Evolutionary conservation across 2,797 vertebrate genomes (phyloP), one percentile per base, ranked within the genome.

Genomic region (Lemur catta): DNA sequence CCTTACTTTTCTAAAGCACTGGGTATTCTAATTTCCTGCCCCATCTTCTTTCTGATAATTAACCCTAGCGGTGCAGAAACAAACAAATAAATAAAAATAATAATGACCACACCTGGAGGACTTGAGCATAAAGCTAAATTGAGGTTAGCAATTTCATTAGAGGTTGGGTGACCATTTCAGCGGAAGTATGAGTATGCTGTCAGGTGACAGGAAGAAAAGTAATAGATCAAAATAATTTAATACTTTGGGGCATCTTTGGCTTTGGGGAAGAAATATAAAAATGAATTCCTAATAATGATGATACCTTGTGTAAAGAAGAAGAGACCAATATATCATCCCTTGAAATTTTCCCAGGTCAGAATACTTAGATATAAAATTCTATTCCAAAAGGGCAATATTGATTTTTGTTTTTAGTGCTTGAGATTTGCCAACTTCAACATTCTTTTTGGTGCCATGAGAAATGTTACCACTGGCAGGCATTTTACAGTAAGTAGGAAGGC

Each of bases 351-450:
- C 72, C 91, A 95, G 69, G 46, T 97, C 46, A 79, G 20, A 96
- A 85, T 85, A 84, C 59, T 89, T 95, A 94, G 55, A 75, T 65
- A 38, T 82, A 92, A 96, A 93, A 88, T 85, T 90, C 35, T 79
- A 79, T 74, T 97, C 43, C 90, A 87, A 94, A 87, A 59, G 48
- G 59, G 55, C 75, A 95, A 92, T 57, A 55, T 74, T 67, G 90
- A 78, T 75, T 91, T 81, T 89, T 89, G 71, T 80, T 69, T 63
- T 76, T 41, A 79, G 33, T 43, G 28, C 72, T 85, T 90, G 57
- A 74, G 35, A 86, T 84, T 92, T 93, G 74, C 93, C 95, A 97
- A 72, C 63, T 94, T 96, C 92, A 97, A 96, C 93, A 93, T 94
- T 96, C 93, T 93, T 85, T 94, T 96, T 94, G 65, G 82, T 94